Conservation (phyloP, 2,797 vertebrate species). For the Sus cebifrons region DNA sequence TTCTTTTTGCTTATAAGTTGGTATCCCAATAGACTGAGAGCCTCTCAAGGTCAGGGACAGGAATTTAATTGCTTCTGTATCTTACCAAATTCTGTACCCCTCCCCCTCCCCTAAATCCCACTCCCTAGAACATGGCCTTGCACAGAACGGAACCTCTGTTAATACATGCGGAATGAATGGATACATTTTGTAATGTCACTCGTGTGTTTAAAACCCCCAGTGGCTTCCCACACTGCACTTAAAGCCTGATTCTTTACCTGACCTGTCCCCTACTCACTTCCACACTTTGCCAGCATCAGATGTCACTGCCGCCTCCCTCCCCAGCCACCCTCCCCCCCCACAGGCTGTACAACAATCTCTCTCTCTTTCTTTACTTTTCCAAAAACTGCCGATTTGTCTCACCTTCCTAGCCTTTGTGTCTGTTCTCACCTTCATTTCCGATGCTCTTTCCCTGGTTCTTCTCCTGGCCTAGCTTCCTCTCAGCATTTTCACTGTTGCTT, state of each 20-base stretch:
- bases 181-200: background rate
- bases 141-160: background rate
- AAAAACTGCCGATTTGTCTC: fast-evolving
- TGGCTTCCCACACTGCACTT: background rate
- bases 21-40: background rate
- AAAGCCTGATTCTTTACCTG: background rate
- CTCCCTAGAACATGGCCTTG: background rate
- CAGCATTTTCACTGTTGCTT: fast-evolving
- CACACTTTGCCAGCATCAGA: background rate
- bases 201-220: background rate
- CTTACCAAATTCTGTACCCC: background rate
- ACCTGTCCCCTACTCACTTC: background rate
- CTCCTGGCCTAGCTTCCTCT: background rate
- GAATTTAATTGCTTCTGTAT: background rate
- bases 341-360: background rate
- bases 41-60: background rate
- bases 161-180: background rate
- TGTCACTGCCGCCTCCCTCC: fast-evolving
- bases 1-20: background rate
- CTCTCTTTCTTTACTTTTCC: background rate
- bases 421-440: no score
- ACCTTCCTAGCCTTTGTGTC: background rate
- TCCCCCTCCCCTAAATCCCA: background rate
- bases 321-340: fast-evolving
- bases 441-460: background rate